These are phyloP conservation scores for Cotesia typhae DNA, from an alignment of 1,140 invertebrate species.

Conservation along the genomic window DNA sequence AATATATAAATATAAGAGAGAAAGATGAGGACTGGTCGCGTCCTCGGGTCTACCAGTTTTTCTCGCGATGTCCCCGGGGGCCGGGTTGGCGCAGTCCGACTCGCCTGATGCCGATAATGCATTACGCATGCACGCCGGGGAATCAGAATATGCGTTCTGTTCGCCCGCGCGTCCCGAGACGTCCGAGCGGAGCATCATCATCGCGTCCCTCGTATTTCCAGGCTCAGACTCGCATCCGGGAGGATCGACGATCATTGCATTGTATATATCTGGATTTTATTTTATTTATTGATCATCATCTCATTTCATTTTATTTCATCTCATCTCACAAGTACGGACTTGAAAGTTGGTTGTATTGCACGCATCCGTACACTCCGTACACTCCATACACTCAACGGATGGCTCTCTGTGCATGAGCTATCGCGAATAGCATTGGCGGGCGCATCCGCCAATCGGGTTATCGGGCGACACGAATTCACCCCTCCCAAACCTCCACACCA, in stretches of 20 bases:
- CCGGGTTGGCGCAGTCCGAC: slow-evolving; percentile 19
- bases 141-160: slow-evolving; percentile 5
- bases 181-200: neutral
- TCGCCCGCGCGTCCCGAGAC: slow-evolving; percentile 6
- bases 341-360: slow-evolving; percentile 8
- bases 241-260: neutral
- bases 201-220: slow-evolving; percentile 8
- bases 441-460: slow-evolving; percentile 56
- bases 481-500: slow-evolving; percentile 43
- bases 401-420: slow-evolving; percentile 15
- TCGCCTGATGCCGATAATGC: slow-evolving; percentile 28
- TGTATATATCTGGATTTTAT: neutral
- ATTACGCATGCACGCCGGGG: slow-evolving; percentile 51
- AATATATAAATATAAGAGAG: slow-evolving; percentile 13
- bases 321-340: slow-evolving; percentile 5
- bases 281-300: neutral
- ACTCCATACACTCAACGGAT: slow-evolving; percentile 26
- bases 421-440: slow-evolving; percentile 55
- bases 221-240: neutral
- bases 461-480: slow-evolving; percentile 52
- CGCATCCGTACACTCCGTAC: slow-evolving; percentile 35
- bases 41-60: slow-evolving; percentile 51
- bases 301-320: neutral
- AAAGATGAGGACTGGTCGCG: slow-evolving; percentile 43
- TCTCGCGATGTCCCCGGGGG: slow-evolving; percentile 42